Evolutionary conservation across 2,888 invertebrate genomes (phyloP).

Genomic region (Abscondita cerata): DNA sequence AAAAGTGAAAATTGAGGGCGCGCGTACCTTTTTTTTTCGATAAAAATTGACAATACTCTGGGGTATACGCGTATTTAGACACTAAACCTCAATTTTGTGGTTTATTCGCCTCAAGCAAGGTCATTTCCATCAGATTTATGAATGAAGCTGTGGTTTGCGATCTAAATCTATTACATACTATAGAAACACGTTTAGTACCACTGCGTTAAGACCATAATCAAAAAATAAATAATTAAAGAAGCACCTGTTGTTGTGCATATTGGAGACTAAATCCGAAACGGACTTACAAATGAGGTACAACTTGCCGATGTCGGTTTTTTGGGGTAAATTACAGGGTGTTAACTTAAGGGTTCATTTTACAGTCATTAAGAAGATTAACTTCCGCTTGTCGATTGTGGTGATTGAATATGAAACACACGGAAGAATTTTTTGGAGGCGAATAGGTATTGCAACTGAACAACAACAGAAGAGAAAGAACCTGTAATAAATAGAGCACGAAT

Average conservation of each 20-base stretch:
- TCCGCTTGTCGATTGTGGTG: conserved; percentile 19
- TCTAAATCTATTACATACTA: conserved; percentile 32
- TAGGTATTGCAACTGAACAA: too few relatives aligned
- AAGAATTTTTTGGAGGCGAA: background rate
- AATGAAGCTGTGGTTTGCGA: conserved; percentile 35
- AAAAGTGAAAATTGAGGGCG: background rate
- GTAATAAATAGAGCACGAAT: too few relatives aligned
- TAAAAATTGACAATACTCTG: background rate
- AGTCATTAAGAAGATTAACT: conserved; percentile 27
- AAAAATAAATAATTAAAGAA: conserved; percentile 15
- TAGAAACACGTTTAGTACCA: conserved; percentile 22
- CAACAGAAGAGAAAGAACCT: too few relatives aligned
- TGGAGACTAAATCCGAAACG: background rate
- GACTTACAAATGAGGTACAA: conserved; percentile 2
- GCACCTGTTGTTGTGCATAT: conserved; percentile 19
- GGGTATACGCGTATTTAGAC: conserved; percentile 31
- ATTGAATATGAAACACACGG: background rate
- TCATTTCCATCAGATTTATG: conserved; percentile 31
- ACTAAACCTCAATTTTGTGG: conserved; percentile 32
- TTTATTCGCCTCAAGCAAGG: conserved; percentile 34
- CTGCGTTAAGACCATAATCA: conserved; percentile 15
- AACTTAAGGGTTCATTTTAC: conserved; percentile 25
- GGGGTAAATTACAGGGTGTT: conserved; percentile 28
- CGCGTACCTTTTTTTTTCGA: background rate
- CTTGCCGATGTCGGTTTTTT: conserved; percentile 19